phyloP scores from a whole-genome alignment of 2,888 invertebrate species.

The Caenorhabditis drosophilae region DNA sequence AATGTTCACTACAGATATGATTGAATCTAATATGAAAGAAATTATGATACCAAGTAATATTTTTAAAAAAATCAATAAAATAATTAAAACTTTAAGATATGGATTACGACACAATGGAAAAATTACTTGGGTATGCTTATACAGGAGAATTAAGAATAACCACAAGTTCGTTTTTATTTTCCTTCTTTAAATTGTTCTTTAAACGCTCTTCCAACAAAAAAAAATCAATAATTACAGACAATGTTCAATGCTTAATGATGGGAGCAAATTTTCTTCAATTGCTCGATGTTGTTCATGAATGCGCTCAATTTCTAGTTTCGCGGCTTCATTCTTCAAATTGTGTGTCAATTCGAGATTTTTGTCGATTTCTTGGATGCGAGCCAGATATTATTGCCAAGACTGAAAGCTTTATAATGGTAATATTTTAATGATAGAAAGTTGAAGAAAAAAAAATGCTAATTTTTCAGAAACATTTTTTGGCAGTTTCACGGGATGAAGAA shows the following conservation, averaged over 20 bases:
- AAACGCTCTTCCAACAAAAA: too few species aligned
- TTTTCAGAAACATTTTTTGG: constrained; percentile 81
- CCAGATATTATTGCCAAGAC: constrained; percentile 2
- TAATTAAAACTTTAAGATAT: constrained; percentile 73
- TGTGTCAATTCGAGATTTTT: constrained; percentile 44
- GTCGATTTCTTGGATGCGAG: constrained; percentile 28
- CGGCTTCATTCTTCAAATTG: constrained; percentile 50
- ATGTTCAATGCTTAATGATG: constrained; percentile 84
- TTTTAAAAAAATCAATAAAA: neutral
- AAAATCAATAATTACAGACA: constrained; percentile 68
- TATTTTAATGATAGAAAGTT: too few species aligned
- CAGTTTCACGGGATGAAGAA: constrained; percentile 81
- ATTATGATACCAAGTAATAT: constrained; percentile 75
- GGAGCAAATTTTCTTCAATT: constrained; percentile 75
- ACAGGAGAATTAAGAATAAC: constrained; percentile 80
- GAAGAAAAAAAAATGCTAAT: too few species aligned
- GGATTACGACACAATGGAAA: constrained; percentile 74
- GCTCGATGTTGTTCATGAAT: constrained; percentile 79
- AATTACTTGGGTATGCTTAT: constrained; percentile 83
- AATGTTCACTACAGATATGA: constrained; percentile 89
- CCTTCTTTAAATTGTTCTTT: too few species aligned
- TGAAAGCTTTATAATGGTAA: constrained; percentile 17
- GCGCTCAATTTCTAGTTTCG: constrained; percentile 81
- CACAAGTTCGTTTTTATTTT: constrained; percentile 68
- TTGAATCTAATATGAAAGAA: constrained; percentile 82